phyloP scores from a whole-genome alignment of 2,797 vertebrate species.

The Acanthurus lineatus region DNA sequence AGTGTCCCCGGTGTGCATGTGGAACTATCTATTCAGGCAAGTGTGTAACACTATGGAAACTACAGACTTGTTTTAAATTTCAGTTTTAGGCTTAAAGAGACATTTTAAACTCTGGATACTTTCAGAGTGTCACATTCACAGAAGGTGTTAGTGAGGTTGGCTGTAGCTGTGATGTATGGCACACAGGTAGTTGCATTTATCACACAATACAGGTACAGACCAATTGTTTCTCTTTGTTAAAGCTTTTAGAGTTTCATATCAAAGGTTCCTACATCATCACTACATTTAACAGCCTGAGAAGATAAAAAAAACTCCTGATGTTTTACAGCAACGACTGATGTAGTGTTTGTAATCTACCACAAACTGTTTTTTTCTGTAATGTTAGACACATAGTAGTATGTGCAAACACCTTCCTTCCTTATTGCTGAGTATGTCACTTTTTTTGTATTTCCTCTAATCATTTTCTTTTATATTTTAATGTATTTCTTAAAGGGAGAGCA shows the following conservation, averaged over 20 bases:
- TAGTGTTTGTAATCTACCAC: neutral
- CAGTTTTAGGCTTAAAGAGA: neutral
- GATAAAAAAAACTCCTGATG: neutral
- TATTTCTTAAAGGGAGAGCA: conserved; percentile 38
- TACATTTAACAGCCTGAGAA: too few relatives aligned
- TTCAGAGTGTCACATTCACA: conserved; percentile 10
- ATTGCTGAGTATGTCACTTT: conserved; percentile 23
- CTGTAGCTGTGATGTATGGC: conserved; percentile 15
- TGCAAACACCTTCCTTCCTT: conserved; percentile 2
- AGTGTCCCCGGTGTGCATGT: conserved; percentile 22
- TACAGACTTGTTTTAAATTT: conserved; percentile 14
- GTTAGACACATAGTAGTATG: conserved; percentile 5
- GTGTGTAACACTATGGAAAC: conserved; percentile 28
- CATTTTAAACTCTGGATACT: conserved; percentile 12
- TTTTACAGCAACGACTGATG: conserved; percentile 6
- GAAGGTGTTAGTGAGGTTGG: conserved; percentile 11
- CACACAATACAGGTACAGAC: too few relatives aligned
- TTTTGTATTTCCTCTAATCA: conserved; percentile 15
- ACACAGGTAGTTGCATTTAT: too few relatives aligned
- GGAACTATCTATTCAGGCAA: conserved; percentile 9
- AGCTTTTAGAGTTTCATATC: too few relatives aligned
- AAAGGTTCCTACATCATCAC: too few relatives aligned
- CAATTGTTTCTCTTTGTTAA: too few relatives aligned
- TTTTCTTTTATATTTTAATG: conserved; percentile 32
- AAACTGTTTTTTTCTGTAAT: conserved; percentile 3